These are phyloP conservation scores for Amphipoea oculea DNA, from an alignment of 2,888 invertebrate genomes.

Conservation along the genomic window DNA sequence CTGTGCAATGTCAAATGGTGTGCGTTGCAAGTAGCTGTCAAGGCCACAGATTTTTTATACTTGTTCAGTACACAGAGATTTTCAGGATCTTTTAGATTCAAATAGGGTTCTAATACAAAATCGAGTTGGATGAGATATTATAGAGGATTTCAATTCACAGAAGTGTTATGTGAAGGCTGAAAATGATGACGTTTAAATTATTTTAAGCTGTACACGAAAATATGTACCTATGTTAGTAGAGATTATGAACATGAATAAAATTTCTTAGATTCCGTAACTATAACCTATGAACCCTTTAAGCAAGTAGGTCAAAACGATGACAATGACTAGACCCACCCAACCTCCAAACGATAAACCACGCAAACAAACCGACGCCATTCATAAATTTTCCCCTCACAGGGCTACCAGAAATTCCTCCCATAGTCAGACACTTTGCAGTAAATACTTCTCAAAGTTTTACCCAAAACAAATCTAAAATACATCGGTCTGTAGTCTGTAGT, in stretches of 20 bases:
- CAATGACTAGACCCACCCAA: background rate
- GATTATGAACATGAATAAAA: background rate
- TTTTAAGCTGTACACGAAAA: background rate
- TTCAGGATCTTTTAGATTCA: background rate
- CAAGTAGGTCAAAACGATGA: conserved; percentile 13
- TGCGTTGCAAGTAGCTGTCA: conserved; percentile 7
- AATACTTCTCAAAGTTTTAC: conserved; percentile 32
- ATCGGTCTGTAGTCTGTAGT: conserved; percentile 35
- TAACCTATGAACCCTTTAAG: background rate
- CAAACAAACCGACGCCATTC: conserved; percentile 16
- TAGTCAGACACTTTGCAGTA: conserved; percentile 36
- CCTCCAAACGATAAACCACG: conserved; percentile 13
- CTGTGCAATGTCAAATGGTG: conserved; percentile 42
- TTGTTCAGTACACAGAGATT: background rate
- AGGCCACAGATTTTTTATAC: background rate
- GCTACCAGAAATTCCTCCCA: conserved; percentile 33
- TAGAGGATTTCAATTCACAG: background rate
- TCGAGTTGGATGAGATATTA: too few species aligned
- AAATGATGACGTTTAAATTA: background rate
- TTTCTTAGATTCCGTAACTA: background rate
- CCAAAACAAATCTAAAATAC: conserved; percentile 54
- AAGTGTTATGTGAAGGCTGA: background rate
- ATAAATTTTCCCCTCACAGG: conserved; percentile 24
- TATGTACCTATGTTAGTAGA: background rate
- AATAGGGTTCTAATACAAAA: background rate